Evolutionary conservation across 2,113 vertebrate genomes (phyloP), one percentile per base, ranked within the genome.

Genomic region (Eleginops maclovinus): DNA sequence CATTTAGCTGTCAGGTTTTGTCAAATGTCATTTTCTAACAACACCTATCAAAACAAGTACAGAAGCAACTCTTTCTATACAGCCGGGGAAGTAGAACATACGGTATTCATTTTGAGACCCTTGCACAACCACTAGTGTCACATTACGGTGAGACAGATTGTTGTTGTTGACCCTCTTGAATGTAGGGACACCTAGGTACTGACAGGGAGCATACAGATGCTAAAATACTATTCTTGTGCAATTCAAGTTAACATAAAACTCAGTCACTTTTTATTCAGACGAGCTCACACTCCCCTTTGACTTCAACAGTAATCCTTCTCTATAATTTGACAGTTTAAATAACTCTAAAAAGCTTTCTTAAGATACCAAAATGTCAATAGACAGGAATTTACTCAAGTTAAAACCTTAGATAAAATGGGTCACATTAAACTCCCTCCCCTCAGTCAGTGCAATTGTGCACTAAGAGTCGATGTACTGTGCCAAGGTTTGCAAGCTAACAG

Each of bases 401-500:
- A 16, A 62, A 22, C 75, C 49, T 64, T 15, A 4, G 4, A 43
- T 70, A 26, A 79, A 73, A 49, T 64, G 61, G 49, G 69, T 72
- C 46, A 62, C 2, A 50, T 6, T 62, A 70, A 70, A 47, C 6
- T 2, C 51, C 44, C 12, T 55, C 21, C 6, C 2, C 49, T 60
- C 44, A 47, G 54, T 53, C 51, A 40, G 65, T 58, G n/a, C 63
- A 83, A 75, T 46, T 79, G 66, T 67, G 49, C 50, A 62, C 66
- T 79, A 72, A 60, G 43, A 26, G 70, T 51, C 11, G 40, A 76
- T 46, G 56, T n/a, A n/a, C 53, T 40, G 61, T 81, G 84, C 68
- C 70, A 86, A 80, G 62, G 75, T 81, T 75, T 81, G 64, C 55
- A 76, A 59, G 74, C 65, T 59, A 58, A 74, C 77, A 82, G 83